Base-by-base conservation (phyloP, 1,140 invertebrate species). In the Conus ventricosus region DNA sequence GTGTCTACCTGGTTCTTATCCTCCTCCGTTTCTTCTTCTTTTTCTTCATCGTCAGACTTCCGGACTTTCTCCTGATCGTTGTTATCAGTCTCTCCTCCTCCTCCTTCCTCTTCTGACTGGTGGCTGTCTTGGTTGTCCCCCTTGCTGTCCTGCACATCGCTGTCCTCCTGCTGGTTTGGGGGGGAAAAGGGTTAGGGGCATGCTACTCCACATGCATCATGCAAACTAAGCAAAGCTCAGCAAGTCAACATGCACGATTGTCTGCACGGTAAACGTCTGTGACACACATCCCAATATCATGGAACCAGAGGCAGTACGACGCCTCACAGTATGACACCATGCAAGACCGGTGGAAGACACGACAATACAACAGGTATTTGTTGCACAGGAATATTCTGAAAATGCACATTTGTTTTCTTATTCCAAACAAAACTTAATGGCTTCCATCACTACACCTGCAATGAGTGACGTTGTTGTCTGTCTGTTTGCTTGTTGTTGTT, bases 61-160 rank as follows among this genome's bases (percentile, higher is more conserved):
- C 5, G 10, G 17, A 7, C n/a, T 82, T 82, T 82, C n/a, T 78
- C 51, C 23, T 20, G 20, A 13, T 78, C 51, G 20, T 85, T 88
- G 17, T 87, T 75, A 27, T 90, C 86, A 39, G 82, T 76, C 7
- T 90, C 76, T 67, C 89, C 88, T 25, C 78, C 88, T 88, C 88
- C 63, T 25, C 80, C 67, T 89, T 78, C 84, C 67, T 85, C 53
- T 0, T 25, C 75, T 81, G 27, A 71, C 57, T 81, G 23, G 11
- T 81, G 25, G 53, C 15, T 7, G 23, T 57, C 63, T 15, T 81
- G 6, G 17, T 83, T n/a, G 17, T 82, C 78, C 1, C 83, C 57
- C 13, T 83, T 4, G 17, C 10, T n/a, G 20, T 83, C 15, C 1
- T 82, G 17, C 53, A n/a, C 78, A 10, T 88, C 78, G 0, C 60